Base-by-base conservation (phyloP, 2,113 vertebrate genomes). In the Illadopsis cleaveri region DNA sequence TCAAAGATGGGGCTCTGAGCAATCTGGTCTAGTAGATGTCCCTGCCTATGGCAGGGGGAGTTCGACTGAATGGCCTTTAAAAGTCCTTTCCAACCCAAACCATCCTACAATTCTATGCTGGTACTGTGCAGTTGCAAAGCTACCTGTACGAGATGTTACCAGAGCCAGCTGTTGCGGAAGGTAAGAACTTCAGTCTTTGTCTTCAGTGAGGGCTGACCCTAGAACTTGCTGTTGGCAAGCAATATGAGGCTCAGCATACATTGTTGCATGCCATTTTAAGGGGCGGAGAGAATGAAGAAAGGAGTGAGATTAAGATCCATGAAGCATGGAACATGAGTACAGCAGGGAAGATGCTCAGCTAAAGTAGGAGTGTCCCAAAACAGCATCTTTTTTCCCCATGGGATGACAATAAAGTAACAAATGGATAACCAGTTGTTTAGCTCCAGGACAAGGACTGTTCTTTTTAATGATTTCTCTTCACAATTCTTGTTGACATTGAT, bases 181-280 rank as follows among this genome's bases (percentile, higher is more conserved):
- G 8, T 14, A 40, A 48, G 37, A 69, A 54, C 33, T 64, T 76
- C 13, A 60, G 10, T 38, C 28, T 53, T 75, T 54, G 27, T 84
- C 42, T 56, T 66, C 44, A 57, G n/a, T 23, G 38, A 51, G 56
- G 12, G 24, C 23, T 79, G 40, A 61, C 18, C 25, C 40, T 87
- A 61, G 27, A 80, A 65, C 27, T 17, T 81, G 50, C 48, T 70
- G 30, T 24, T 69, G 57, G 30, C 31, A 38, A 47, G 45, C 33
- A 60, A 0, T 37, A 5, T 12, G 25, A 76, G 50, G 31, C 45
- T 80, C 5, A 4, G 37, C 37, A 15, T 51, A n/a, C 5, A 4
- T 22, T 37, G 16, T 23, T 82, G 62, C 10, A 17, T 19, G 22
- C 42, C 37, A 57, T 53, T 90, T 65, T 71, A 88, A 58, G 54